Evolutionary conservation across 1,140 invertebrate genomes (phyloP), one percentile per base, ranked within the genome.

Genomic region (Ditylenchus dipsaci): DNA sequence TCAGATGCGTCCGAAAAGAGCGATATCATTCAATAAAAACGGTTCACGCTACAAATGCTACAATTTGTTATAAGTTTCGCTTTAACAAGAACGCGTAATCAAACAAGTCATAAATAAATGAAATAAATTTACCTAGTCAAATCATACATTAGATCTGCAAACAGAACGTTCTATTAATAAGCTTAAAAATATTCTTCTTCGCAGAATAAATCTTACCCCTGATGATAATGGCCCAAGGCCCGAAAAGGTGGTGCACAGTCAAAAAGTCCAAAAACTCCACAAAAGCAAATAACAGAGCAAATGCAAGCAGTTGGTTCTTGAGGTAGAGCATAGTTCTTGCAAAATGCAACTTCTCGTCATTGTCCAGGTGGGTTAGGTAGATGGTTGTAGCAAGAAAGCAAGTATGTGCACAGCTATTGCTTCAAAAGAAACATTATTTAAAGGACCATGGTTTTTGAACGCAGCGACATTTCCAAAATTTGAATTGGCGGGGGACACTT

Each of bases 191-290:
- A 38, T 3, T 53, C 3, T 1, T 93, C 87, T 8, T 91, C 72
- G 97, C 86, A 85, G 97, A 88, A 66, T 86, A 85, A 76, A 86
- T 84, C 21, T 86, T 75, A 77, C 83, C 80, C 21, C 86, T 76
- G 75, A 89, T 89, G 75, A 89, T 89, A 65, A 89, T 88, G 3
- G 88, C 87, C 95, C 95, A 98, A 0, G 95, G 95, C 43, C 95
- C 95, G 81, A 99, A 99, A 0, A 98, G 86, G 85, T 98, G 92
- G 85, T 98, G 95, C 83, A 99, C 97, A 8, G 94, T 96, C 13
- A 86, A 76, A 67, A 87, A 86, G 73, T 98, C 95, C 69, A 98
- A 85, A 76, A 97, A 91, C 85, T 97, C 93, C 11, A 97, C 92
- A 84, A 95, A 98, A 58, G 92, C 92, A 69, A 97, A 86, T 56